Percentiles rank a stretch among this genome's conserved stretches.
Evolutionary conservation across 2,888 invertebrate genomes (phyloP).

Genomic region (Branchipolynoe longqiensis): DNA sequence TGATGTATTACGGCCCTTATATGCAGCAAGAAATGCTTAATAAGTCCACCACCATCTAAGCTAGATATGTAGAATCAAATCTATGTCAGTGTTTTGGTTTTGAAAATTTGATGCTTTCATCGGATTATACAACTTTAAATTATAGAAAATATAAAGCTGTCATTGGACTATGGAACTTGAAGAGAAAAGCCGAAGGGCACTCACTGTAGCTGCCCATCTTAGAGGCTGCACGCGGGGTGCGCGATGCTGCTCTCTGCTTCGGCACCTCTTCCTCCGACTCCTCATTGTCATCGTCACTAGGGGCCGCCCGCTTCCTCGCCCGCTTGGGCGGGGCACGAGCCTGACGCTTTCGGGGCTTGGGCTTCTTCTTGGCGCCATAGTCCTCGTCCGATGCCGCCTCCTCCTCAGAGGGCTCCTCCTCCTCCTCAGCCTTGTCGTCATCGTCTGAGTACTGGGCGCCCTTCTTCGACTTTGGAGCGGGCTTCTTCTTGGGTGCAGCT

Average conservation of each 20-base stretch:
- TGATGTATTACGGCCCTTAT: too few relatives aligned
- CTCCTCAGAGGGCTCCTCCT: constrained; percentile 22
- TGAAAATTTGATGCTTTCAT: too few relatives aligned
- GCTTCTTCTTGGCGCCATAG: constrained; percentile 66
- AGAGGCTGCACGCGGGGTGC: constrained; percentile 35
- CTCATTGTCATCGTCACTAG: constrained; percentile 66
- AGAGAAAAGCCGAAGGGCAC: too few relatives aligned
- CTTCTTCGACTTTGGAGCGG: neutral
- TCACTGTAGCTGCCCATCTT: constrained; percentile 35
- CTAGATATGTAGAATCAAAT: too few relatives aligned
- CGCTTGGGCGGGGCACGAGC: neutral
- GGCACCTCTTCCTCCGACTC: constrained; percentile 23
- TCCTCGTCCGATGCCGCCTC: constrained; percentile 69
- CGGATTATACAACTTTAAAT: too few relatives aligned
- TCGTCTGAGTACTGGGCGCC: constrained; percentile 22
- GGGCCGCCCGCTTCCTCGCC: neutral
- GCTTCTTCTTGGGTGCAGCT: constrained; percentile 22
- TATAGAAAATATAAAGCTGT: too few relatives aligned
- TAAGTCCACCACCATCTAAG: too few relatives aligned
- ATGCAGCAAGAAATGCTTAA: too few relatives aligned
- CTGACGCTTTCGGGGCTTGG: neutral
- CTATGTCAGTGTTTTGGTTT: too few relatives aligned
- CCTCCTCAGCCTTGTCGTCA: neutral
- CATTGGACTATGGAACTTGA: too few relatives aligned
- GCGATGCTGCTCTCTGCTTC: too few relatives aligned